A percentile compares a stretch with the other conserved stretches of the same genome.
Conservation (phyloP, 2,113 vertebrate genomes). For the Hippocampus zosterae region DNA sequence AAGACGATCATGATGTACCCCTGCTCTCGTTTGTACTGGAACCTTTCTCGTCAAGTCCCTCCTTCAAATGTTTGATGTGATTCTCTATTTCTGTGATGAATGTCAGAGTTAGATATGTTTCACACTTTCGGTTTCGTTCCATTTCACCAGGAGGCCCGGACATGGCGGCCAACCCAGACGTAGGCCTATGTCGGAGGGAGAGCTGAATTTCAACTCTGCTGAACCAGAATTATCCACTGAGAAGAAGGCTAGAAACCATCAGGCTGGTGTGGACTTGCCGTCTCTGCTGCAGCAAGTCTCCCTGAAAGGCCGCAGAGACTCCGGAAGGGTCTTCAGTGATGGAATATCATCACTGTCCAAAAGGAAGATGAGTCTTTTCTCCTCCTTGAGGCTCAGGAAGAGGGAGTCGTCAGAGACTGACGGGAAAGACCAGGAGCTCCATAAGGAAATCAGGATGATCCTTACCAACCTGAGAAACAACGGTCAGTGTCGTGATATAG, state of each 20-base stretch:
- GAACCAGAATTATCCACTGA: constrained; percentile 8
- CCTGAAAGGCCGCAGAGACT: constrained; percentile 32
- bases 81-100: neutral
- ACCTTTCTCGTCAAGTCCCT: neutral
- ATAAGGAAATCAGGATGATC: constrained; percentile 62
- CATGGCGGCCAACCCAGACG: constrained; percentile 16
- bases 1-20: neutral
- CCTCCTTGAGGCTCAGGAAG: constrained; percentile 69
- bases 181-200: constrained; percentile 64
- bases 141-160: constrained; percentile 43
- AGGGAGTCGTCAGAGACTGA: constrained; percentile 12
- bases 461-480: constrained; percentile 67
- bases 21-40: neutral
- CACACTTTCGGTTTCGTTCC: neutral
- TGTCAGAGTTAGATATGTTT: neutral
- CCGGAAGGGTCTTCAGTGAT: constrained; percentile 40
- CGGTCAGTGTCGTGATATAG: constrained; percentile 39
- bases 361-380: constrained; percentile 66
- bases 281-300: constrained; percentile 65
- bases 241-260: neutral
- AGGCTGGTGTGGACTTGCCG: constrained; percentile 54
- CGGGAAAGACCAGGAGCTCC: constrained; percentile 35
- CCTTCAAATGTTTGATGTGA: neutral
- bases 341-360: constrained; percentile 37
- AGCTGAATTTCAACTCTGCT: constrained; percentile 36